phyloP scores from a whole-genome alignment of 2,888 invertebrate genomes.

The Trichogramma dendrolimi region DNA sequence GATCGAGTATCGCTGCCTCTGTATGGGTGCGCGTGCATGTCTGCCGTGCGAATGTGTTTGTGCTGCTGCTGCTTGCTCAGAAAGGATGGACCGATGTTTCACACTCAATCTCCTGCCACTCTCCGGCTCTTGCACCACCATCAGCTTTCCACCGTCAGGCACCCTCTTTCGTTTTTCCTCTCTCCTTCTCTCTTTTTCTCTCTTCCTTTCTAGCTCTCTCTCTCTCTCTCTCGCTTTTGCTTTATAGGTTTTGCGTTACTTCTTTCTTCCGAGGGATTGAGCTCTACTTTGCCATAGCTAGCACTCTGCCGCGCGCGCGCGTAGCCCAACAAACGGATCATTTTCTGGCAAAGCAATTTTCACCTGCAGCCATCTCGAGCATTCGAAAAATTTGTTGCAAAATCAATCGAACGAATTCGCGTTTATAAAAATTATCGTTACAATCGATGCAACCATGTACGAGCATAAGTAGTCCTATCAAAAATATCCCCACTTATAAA shows the following conservation, averaged over 20 bases:
- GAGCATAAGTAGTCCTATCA: no score
- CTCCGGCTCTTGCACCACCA: slow-evolving; percentile 15
- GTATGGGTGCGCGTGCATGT: slow-evolving; percentile 13
- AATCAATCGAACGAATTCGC: not conserved
- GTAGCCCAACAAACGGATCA: slow-evolving; percentile 19
- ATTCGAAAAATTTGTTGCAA: no score
- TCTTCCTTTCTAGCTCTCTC: slow-evolving; percentile 1
- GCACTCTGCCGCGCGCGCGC: no score
- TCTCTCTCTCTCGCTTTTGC: slow-evolving; percentile 13
- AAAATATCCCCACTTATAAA: no score
- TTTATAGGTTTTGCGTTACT: slow-evolving; percentile 25
- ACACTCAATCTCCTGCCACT: slow-evolving; percentile 44
- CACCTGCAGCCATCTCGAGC: no score
- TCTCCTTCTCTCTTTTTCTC: slow-evolving; percentile 17
- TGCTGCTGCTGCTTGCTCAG: slow-evolving; percentile 29
- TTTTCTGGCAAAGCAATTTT: slow-evolving; percentile 21
- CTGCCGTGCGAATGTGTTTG: not conserved
- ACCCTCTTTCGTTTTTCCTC: not conserved
- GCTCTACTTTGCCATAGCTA: slow-evolving; percentile 2
- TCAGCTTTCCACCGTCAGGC: not conserved
- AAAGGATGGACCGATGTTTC: slow-evolving; percentile 43
- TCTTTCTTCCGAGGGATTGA: slow-evolving; percentile 20
- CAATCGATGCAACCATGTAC: no score
- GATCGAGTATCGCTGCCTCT: slow-evolving; percentile 29
- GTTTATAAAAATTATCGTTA: not conserved